Evolutionary conservation across 1,140 invertebrate genomes (phyloP).

Genomic region (Anastrepha obliqua): DNA sequence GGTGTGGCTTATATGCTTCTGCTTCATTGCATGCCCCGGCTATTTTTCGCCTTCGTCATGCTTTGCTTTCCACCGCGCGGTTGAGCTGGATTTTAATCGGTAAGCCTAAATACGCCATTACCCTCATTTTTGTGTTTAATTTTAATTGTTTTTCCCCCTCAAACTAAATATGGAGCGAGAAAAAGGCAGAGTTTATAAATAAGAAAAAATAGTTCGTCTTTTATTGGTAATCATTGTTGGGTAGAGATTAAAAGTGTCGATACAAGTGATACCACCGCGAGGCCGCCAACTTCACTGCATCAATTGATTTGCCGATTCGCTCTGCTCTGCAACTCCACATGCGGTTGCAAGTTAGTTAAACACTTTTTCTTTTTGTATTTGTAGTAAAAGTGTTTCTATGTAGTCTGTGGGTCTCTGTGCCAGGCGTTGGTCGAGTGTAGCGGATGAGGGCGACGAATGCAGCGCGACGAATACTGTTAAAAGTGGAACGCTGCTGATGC

Average conservation of each 20-base stretch:
- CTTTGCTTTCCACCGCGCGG: not conserved
- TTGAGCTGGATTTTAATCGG: not conserved
- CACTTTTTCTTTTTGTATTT: not conserved
- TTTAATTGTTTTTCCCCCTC: slow-evolving; percentile 6
- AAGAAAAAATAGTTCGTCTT: not conserved
- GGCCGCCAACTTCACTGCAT: not conserved
- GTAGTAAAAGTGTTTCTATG: slow-evolving; percentile 28
- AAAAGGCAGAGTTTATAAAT: not conserved
- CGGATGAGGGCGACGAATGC: not conserved
- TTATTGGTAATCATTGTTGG: slow-evolving; percentile 26
- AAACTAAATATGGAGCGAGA: too few species aligned
- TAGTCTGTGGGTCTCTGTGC: slow-evolving; percentile 32
- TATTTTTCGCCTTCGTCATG: not conserved
- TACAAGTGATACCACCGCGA: slow-evolving; percentile 3
- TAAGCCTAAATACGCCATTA: slow-evolving; percentile 20
- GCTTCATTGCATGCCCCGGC: not conserved
- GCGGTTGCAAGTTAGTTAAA: not conserved
- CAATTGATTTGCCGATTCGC: slow-evolving; percentile 36
- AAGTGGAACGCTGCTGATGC: not conserved
- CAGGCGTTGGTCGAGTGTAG: not conserved
- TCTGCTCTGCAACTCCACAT: not conserved
- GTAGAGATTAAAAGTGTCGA: slow-evolving; percentile 43
- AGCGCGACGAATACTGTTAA: not conserved
- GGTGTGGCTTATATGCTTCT: not conserved
- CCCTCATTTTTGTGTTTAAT: slow-evolving; percentile 18